Evolutionary conservation across 2,113 vertebrate genomes (phyloP).

Genomic region (Cathartes aura): DNA sequence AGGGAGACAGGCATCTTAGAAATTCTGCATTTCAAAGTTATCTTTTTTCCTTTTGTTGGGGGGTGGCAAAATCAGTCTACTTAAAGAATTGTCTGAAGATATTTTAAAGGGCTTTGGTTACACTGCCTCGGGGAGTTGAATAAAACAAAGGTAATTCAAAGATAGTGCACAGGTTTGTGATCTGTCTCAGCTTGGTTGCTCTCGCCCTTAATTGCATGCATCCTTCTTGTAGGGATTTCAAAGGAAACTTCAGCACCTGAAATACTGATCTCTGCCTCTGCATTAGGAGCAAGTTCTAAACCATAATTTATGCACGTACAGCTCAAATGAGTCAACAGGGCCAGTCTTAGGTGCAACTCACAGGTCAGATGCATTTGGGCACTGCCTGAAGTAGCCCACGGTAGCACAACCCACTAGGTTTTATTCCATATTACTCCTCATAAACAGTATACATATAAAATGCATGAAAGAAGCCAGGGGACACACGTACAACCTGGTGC

Average conservation of each 20-base stretch:
- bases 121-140: not conserved
- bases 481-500: accelerated
- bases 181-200: conserved; percentile 12
- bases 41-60: not conserved
- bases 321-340: not conserved
- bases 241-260: not conserved
- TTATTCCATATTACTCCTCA: not conserved
- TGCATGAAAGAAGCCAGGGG: not conserved
- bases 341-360: not conserved
- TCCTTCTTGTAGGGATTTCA: conserved; percentile 17
- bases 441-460: not conserved
- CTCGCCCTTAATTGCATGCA: not conserved
- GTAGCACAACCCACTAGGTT: not conserved
- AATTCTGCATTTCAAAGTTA: conserved; percentile 33
- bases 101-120: conserved; percentile 53
- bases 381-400: not conserved
- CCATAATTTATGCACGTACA: not conserved
- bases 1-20: not conserved
- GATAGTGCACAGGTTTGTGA: conserved; percentile 1
- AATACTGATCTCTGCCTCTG: not conserved
- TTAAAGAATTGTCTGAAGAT: conserved; percentile 42
- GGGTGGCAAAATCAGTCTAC: conserved; percentile 17
- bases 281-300: not conserved
- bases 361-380: not conserved
- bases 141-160: conserved; percentile 56